Evolutionary conservation across 2,797 vertebrate species (phyloP).

Genomic region (Pseudochaenichthys georgianus): DNA sequence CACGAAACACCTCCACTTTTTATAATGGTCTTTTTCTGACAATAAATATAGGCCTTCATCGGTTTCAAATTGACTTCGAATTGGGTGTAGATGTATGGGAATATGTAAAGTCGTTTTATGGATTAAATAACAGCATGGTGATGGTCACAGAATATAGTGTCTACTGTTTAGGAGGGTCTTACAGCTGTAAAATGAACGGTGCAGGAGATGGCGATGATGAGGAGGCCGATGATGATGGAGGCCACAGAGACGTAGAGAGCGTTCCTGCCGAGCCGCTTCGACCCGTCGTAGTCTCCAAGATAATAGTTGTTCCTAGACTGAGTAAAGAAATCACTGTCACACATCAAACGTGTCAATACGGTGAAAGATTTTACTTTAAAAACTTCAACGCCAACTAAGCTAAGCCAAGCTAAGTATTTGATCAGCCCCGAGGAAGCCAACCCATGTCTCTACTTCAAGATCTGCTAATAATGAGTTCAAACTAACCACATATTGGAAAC

Average conservation of each 20-base stretch:
- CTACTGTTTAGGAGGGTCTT: conserved; percentile 35
- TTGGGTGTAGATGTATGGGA: background rate
- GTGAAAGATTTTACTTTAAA: background rate
- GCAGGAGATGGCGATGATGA: conserved; percentile 87
- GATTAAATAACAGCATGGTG: background rate
- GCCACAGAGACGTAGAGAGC: conserved; percentile 90
- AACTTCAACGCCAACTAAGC: background rate
- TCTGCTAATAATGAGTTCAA: background rate
- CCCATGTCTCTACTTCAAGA: background rate
- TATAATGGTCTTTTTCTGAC: background rate
- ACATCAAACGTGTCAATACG: background rate
- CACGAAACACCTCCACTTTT: too few relatives aligned
- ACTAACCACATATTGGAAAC: background rate
- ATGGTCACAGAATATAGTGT: background rate
- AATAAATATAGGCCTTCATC: background rate
- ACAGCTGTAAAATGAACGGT: conserved; percentile 89
- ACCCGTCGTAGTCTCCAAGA: conserved; percentile 90
- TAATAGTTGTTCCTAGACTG: conserved; percentile 93
- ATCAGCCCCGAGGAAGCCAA: background rate
- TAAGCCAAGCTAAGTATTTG: background rate
- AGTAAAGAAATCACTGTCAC: conserved; percentile 21
- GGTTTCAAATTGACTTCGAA: background rate
- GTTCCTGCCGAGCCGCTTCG: conserved; percentile 87
- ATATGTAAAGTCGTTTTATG: background rate
- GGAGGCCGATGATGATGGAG: conserved; percentile 91